Evolutionary conservation across 2,888 invertebrate species (phyloP).

Genomic region (Apotomis betuletana): DNA sequence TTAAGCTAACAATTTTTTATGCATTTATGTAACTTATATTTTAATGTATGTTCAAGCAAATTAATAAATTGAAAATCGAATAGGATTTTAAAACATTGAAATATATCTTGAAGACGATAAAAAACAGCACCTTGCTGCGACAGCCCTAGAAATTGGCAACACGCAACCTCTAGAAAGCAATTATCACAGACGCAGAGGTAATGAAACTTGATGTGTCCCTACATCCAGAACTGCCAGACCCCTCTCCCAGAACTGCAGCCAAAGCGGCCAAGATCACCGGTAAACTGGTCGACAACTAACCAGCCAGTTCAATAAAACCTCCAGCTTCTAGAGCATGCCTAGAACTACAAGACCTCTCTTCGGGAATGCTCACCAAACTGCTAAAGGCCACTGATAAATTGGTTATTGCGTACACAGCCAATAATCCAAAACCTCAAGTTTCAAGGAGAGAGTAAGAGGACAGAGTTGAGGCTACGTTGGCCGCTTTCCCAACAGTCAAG

Average conservation of each 20-base stretch:
- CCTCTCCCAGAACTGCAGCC: not conserved
- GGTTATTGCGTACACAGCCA: not conserved
- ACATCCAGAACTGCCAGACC: conserved; percentile 18
- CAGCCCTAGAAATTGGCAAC: conserved; percentile 54
- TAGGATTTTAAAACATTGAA: not conserved
- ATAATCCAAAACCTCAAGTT: not conserved
- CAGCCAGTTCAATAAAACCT: conserved; percentile 5
- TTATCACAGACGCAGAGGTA: conserved; percentile 55
- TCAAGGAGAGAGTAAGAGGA: not conserved
- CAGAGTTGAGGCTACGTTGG: conserved; percentile 6
- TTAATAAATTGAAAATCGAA: no score
- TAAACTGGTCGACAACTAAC: conserved; percentile 11
- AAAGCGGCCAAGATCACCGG: not conserved
- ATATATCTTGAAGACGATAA: not conserved
- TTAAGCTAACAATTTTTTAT: no score
- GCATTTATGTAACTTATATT: no score
- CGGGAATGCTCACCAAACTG: not conserved
- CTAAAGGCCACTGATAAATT: not conserved
- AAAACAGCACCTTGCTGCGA: conserved; percentile 16
- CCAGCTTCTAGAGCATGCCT: not conserved
- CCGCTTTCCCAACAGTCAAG: conserved; percentile 14
- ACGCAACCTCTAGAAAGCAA: conserved; percentile 63
- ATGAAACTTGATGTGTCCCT: conserved; percentile 48
- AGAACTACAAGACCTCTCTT: not conserved
- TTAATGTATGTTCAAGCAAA: no score